These are phyloP conservation scores for Lagria hirta DNA, from an alignment of 2,888 invertebrate species.

Conservation along the genomic window DNA sequence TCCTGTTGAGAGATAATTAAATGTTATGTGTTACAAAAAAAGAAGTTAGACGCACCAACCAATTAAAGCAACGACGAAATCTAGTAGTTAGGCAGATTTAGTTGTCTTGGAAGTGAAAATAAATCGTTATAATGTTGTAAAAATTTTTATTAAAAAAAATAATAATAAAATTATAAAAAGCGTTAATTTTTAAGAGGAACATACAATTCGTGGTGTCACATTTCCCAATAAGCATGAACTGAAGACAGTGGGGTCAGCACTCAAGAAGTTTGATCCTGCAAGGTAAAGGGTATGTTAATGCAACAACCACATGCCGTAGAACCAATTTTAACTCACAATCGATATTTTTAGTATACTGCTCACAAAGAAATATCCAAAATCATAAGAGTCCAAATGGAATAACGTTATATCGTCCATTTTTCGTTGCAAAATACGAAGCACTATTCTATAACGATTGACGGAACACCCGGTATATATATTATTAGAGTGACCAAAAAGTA, in stretches of 20 bases:
- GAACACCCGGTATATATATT: too few relatives aligned
- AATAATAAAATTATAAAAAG: constrained; percentile 23
- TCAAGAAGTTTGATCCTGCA: constrained; percentile 37
- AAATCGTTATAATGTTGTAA: constrained; percentile 7
- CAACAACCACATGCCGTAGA: constrained; percentile 30
- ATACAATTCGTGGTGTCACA: constrained; percentile 20
- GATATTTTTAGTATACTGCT: too few relatives aligned
- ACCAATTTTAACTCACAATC: constrained; percentile 3
- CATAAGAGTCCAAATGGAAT: too few relatives aligned
- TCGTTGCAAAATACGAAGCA: too few relatives aligned
- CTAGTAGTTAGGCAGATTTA: constrained; percentile 5
- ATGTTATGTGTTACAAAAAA: constrained; percentile 3
- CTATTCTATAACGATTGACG: too few relatives aligned
- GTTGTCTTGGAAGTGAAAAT: constrained; percentile 14
- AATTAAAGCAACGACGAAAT: too few relatives aligned
- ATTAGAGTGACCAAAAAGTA: too few relatives aligned
- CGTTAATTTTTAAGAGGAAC: constrained; percentile 20
- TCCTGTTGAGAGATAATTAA: constrained; percentile 31
- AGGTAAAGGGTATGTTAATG: constrained; percentile 34
- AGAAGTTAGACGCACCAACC: constrained; percentile 2
- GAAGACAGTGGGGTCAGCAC: constrained; percentile 35
- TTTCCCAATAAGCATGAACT: constrained; percentile 27
- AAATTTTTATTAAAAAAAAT: constrained; percentile 7
- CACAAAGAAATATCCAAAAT: too few relatives aligned
- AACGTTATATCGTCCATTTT: too few relatives aligned